These are phyloP conservation scores for Rallus crepitans DNA, from an alignment of 2,797 vertebrate genomes.

Conservation along the genomic window DNA sequence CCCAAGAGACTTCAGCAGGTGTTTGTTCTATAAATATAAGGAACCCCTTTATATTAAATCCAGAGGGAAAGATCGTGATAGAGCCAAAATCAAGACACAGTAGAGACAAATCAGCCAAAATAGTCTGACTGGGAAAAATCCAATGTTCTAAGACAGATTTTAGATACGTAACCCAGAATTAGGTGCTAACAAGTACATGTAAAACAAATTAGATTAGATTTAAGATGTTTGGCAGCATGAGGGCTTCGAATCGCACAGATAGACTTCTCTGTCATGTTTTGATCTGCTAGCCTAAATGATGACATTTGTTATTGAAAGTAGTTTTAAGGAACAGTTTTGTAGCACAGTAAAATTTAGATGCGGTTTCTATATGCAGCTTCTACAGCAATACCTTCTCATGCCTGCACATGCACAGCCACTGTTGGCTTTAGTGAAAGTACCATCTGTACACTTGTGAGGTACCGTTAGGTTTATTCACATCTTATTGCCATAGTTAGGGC, in stretches of 20 bases:
- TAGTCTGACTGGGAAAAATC: neutral
- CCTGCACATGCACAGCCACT: neutral
- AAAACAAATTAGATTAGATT: conserved; percentile 35
- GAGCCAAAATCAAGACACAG: conserved; percentile 7
- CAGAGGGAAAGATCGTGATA: neutral
- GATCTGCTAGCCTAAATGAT: neutral
- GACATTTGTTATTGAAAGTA: neutral
- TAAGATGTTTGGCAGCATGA: neutral
- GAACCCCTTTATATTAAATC: conserved; percentile 57
- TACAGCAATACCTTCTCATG: neutral
- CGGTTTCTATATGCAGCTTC: neutral
- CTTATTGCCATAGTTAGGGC: neutral
- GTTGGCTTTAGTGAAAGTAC: neutral
- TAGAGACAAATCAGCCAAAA: conserved; percentile 27
- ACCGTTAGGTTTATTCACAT: neutral
- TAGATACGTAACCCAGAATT: conserved; percentile 20
- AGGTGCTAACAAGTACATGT: conserved; percentile 33
- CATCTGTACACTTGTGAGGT: neutral
- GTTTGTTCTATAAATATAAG: conserved; percentile 47
- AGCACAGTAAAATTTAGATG: neutral
- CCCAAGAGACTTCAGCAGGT: conserved; percentile 56
- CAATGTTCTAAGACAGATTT: conserved; percentile 4
- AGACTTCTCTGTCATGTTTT: neutral
- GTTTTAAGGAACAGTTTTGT: neutral
- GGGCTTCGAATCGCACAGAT: neutral